Base-by-base conservation (phyloP, 2,888 invertebrate species). In the Atherix ibis region DNA sequence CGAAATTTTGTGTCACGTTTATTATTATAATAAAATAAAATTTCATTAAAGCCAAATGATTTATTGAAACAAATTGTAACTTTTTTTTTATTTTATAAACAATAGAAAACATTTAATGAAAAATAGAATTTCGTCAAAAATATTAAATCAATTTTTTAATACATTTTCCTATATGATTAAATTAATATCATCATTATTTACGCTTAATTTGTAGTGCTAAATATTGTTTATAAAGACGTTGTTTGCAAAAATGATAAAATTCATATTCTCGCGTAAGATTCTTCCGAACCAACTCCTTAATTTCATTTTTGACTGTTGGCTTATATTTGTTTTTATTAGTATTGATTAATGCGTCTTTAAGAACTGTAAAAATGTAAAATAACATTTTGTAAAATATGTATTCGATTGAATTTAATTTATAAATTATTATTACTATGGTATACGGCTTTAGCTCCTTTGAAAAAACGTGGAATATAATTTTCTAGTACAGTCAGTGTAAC, bases 201-300 rank as follows among this genome's bases (percentile, higher is more conserved):
- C 24, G 4, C 27, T 16, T 9, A 28, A 31, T 22, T 43, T 44
- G 10, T 40, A 53, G 36, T 0, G 57, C 54, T 33, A 57, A 42
- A 32, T 51, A 58, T 36, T 88, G 88, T 51, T 73, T 68, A 49
- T 84, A 76, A 4, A 89, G 67, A 46, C 87, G 67, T 53, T 88
- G 85, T 44, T 75, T 76, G 57, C 85, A 87, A 55, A 88, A 89
- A 50, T 87, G 75, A 54, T 88, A 89, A 57, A 88, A 85, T 46
- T 89, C 87, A 10, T 87, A 82, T 62, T 89, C 88, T 32, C 78
- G 66, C 0, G 87, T 85, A 56, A 89, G 85, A 58, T 88, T 88
- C 25, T 67, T 71, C 43, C 82, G 68, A n/a, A 89, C 77, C 38
- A 87, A 72, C 26, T 82, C 75, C 53, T 81, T 85, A 5, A 88